These are phyloP conservation scores for Trialeurodes vaporariorum DNA, from an alignment of 1,140 invertebrate genomes.

Conservation along the genomic window DNA sequence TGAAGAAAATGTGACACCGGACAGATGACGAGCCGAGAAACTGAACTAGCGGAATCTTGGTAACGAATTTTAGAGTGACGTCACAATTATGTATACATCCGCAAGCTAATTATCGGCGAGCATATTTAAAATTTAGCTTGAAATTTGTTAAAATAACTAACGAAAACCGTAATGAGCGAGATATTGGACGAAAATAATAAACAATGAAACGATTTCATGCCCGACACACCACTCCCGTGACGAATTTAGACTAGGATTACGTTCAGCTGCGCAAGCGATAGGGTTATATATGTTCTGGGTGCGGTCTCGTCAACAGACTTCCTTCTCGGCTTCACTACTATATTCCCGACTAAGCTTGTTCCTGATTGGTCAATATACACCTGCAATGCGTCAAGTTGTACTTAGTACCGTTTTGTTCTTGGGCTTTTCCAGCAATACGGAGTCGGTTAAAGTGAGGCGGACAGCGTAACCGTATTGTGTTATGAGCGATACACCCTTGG, in stretches of 20 bases:
- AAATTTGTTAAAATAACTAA: background rate
- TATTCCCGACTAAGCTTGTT: constrained; percentile 23
- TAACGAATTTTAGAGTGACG: constrained; percentile 27
- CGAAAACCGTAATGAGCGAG: background rate
- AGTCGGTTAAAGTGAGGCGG: background rate
- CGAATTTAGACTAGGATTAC: constrained; percentile 1
- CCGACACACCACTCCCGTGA: background rate
- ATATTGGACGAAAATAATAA: background rate
- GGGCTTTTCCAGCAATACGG: background rate
- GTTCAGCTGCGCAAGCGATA: constrained; percentile 21
- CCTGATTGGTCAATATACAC: constrained; percentile 57
- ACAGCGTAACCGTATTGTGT: too few species aligned
- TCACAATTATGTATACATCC: constrained; percentile 27
- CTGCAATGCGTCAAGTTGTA: constrained; percentile 63
- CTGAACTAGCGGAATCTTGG: constrained; percentile 25
- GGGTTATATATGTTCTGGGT: constrained; percentile 45
- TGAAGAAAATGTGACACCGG: too few species aligned
- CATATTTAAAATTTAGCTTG: background rate
- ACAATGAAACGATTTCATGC: background rate
- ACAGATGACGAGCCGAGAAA: constrained; percentile 18
- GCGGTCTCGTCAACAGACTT: constrained; percentile 50
- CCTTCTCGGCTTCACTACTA: constrained; percentile 26
- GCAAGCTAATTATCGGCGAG: constrained; percentile 12
- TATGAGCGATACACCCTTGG: too few species aligned
- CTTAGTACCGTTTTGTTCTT: background rate